phyloP scores from a whole-genome alignment of 2,888 invertebrate species.

The Papilio elwesi region DNA sequence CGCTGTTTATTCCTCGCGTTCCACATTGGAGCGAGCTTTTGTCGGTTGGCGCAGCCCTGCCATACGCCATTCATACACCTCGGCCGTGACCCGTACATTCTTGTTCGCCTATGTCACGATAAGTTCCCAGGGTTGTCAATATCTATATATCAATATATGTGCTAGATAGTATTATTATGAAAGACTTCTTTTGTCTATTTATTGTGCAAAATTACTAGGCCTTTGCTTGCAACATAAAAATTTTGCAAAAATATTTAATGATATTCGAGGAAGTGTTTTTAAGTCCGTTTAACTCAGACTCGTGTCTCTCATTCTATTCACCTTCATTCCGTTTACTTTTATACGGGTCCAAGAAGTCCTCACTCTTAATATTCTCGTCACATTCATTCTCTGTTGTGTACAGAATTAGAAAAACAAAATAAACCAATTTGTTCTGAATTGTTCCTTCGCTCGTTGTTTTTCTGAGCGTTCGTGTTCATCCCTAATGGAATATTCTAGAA shows the following conservation, averaged over 20 bases:
- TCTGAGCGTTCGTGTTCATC: background rate
- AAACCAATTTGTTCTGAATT: too few relatives aligned
- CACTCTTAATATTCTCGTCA: too few relatives aligned
- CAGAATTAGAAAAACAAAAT: too few relatives aligned
- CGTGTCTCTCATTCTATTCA: too few relatives aligned
- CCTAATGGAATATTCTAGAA: background rate
- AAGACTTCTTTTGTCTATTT: background rate
- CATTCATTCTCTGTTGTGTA: too few relatives aligned
- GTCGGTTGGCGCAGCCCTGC: constrained; percentile 14
- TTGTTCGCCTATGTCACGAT: constrained; percentile 32
- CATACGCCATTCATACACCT: constrained; percentile 26
- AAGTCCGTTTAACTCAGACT: too few relatives aligned
- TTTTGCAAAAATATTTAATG: too few relatives aligned
- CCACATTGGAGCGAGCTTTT: background rate
- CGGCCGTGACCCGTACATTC: constrained; percentile 36
- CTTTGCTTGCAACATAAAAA: too few relatives aligned
- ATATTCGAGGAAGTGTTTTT: too few relatives aligned
- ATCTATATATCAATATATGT: background rate
- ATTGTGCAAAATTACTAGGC: background rate
- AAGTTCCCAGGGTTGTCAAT: background rate
- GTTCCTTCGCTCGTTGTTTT: too few relatives aligned
- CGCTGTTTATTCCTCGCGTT: background rate
- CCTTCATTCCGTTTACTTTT: too few relatives aligned
- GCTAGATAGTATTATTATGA: background rate
- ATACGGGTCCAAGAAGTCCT: too few relatives aligned